These are phyloP conservation scores for Deilephila porcellus DNA, from an alignment of 2,888 invertebrate genomes.

Conservation along the genomic window DNA sequence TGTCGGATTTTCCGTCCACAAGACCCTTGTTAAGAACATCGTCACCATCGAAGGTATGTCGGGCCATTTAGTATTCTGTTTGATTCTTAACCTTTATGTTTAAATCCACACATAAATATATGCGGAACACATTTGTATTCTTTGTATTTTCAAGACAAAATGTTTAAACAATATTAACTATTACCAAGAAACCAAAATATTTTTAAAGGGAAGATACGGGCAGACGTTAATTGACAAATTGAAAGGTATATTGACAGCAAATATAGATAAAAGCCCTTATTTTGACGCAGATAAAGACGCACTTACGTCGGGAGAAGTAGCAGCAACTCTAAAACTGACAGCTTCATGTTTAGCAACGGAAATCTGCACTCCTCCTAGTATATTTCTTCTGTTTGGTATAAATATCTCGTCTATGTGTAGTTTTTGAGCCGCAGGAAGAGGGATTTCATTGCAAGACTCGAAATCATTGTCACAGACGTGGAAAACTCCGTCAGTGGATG, in stretches of 20 bases:
- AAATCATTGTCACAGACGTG: conserved; percentile 70
- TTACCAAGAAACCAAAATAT: background rate
- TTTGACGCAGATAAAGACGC: conserved; percentile 6
- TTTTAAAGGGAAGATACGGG: too few species aligned
- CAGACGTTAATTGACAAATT: background rate
- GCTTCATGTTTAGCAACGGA: conserved; percentile 62
- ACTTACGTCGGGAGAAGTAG: conserved; percentile 66
- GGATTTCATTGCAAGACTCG: conserved; percentile 54
- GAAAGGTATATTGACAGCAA: background rate
- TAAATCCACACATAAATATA: background rate
- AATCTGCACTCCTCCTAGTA: conserved; percentile 70
- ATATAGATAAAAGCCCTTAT: conserved; percentile 2
- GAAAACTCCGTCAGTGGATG: conserved; percentile 58
- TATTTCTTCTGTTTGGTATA: conserved; percentile 71
- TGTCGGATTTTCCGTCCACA: too few species aligned
- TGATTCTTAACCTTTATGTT: too few species aligned
- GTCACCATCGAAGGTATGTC: too few species aligned
- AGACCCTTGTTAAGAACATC: too few species aligned
- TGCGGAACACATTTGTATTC: background rate
- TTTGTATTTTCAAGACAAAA: background rate
- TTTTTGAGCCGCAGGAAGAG: conserved; percentile 56
- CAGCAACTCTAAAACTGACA: conserved; percentile 66
- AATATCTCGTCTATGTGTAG: conserved; percentile 71
- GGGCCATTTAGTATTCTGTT: too few species aligned
- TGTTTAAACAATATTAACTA: background rate